These are phyloP conservation scores for Lutjanus campechanus DNA, from an alignment of 2,797 vertebrate species.

Conservation along the genomic window DNA sequence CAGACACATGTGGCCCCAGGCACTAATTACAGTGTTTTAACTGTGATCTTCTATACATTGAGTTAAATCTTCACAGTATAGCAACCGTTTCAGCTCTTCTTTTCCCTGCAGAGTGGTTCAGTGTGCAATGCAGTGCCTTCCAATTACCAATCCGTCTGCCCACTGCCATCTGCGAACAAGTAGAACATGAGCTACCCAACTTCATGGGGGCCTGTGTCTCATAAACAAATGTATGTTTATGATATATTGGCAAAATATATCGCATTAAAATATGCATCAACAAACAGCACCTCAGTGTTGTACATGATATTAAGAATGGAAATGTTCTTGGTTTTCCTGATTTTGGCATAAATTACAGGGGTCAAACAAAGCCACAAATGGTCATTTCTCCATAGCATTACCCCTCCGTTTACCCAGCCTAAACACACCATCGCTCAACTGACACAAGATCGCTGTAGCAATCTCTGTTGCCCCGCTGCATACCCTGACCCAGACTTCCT, in stretches of 20 bases:
- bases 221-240: constrained; percentile 59
- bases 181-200: constrained; percentile 47
- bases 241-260: constrained; percentile 19
- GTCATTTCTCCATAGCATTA: constrained; percentile 29
- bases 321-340: background rate
- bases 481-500: constrained; percentile 25
- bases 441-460: constrained; percentile 21
- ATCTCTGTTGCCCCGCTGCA: constrained; percentile 34
- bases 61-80: constrained; percentile 46
- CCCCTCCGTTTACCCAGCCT: constrained; percentile 18
- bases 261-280: constrained; percentile 22
- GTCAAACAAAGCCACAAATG: constrained; percentile 19
- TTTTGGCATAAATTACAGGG: constrained; percentile 1
- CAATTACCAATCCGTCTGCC: constrained; percentile 74
- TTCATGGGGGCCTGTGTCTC: constrained; percentile 33
- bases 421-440: constrained; percentile 45
- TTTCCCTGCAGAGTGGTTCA: constrained; percentile 36
- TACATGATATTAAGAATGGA: background rate
- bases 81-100: constrained; percentile 26
- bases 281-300: constrained; percentile 5
- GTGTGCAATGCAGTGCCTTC: constrained; percentile 48
- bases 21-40: constrained; percentile 76
- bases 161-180: constrained; percentile 75
- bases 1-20: constrained; percentile 51
- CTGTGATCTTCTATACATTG: constrained; percentile 49